Base-by-base conservation (phyloP, 2,113 vertebrate genomes). In the Zonotrichia leucophrys region DNA sequence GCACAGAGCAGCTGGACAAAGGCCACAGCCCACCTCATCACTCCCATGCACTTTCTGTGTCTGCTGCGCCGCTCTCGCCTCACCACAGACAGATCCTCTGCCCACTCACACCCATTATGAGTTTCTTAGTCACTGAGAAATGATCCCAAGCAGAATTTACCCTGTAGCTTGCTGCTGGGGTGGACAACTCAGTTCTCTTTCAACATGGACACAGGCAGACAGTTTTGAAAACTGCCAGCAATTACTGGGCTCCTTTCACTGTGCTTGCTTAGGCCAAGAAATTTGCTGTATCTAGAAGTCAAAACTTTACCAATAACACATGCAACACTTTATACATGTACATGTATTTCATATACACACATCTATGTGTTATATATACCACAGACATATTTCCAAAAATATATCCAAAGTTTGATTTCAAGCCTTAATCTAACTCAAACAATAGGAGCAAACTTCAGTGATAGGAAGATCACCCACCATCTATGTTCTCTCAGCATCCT, bases 1-100 rank as follows among this genome's bases (percentile, higher is more conserved):
- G 87, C 58, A 79, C 1, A 7, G 39, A 78, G 58, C 62, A 69
- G 24, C 53, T 27, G 6, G 7, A 56, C 46, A 76, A 64, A 78
- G 6, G 19, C 27, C 19, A 8, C 15, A 37, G 33, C 64, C 70
- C 62, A 87, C 75, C 78, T 49, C 22, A 6, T 52, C 42, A 55
- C 47, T 74, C 50, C 20, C 2, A 55, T 35, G 28, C 20, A 10
- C 24, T 70, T 78, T 30, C 62, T 0, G 0, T 7, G 67, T 18
- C 55, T 85, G 81, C 81, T 69, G 9, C 1, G 5, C 58, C 28
- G 37, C 81, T 68, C 81, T n/a, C 4, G 0, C 62, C 78, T 85
- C 89, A 37, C 93, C 89, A 82, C 89, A 78, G 74, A 46, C 66
- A 78, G 58, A 91, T 37, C 44, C n/a, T 85, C 78, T 91, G 89